Conservation (phyloP, 2,888 invertebrate species). For the Parelbella ahira region DNA sequence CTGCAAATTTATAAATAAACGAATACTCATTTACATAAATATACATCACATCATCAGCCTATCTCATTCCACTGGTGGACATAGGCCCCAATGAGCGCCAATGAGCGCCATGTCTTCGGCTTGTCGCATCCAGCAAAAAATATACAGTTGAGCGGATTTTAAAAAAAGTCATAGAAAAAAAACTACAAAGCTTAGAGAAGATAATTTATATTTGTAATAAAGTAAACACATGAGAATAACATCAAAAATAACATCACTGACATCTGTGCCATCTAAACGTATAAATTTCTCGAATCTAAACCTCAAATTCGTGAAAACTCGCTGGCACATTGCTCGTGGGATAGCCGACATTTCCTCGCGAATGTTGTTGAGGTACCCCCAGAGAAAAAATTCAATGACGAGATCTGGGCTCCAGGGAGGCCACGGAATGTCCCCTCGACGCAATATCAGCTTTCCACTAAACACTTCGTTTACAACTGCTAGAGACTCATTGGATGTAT, state of each 20-base stretch:
- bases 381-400: slow-evolving; percentile 18
- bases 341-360: slow-evolving; percentile 17
- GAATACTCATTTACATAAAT: no score
- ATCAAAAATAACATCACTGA: slow-evolving; percentile 15
- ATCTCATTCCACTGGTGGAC: no score
- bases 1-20: slow-evolving; percentile 38
- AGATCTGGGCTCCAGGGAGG: slow-evolving; percentile 1
- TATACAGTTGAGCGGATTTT: slow-evolving; percentile 3
- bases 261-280: slow-evolving; percentile 20
- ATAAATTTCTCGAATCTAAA: slow-evolving; percentile 25
- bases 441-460: no score
- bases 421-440: no score
- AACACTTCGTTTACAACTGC: no score
- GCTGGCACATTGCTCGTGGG: slow-evolving; percentile 22
- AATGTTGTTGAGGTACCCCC: slow-evolving; percentile 11
- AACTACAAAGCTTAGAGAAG: slow-evolving; percentile 2
- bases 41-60: no score
- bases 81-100: no score
- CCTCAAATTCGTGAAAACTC: slow-evolving; percentile 29
- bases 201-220: slow-evolving; percentile 7
- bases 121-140: no score
- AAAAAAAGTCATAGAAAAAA: slow-evolving; percentile 5
- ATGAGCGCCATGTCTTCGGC: no score
- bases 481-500: no score
- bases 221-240: slow-evolving; percentile 7